These are phyloP conservation scores for Maniola jurtina DNA, from an alignment of 1,140 invertebrate species.

Conservation along the genomic window DNA sequence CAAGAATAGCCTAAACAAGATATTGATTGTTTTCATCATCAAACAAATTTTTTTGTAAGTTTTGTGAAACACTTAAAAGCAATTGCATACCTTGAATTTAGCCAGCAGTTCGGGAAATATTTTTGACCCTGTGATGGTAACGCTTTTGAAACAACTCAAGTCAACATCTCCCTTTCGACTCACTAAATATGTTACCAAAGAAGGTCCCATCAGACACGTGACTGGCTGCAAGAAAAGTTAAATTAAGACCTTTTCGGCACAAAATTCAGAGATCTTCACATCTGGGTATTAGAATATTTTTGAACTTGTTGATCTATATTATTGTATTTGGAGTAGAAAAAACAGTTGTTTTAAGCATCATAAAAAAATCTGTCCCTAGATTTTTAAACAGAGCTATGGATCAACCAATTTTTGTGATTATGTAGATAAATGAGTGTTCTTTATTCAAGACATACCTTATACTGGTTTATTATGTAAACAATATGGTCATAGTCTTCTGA, in stretches of 20 bases:
- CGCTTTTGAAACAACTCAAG: constrained; percentile 29
- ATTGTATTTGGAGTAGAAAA: too few species aligned
- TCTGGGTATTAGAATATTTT: too few species aligned
- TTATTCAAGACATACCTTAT: constrained; percentile 42
- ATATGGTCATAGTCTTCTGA: constrained; percentile 43
- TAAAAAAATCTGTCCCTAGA: too few species aligned
- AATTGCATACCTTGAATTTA: constrained; percentile 30
- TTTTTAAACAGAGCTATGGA: too few species aligned
- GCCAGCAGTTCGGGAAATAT: constrained; percentile 28
- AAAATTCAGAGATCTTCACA: too few species aligned
- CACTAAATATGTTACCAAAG: constrained; percentile 23
- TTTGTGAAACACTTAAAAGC: too few species aligned
- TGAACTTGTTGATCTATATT: too few species aligned
- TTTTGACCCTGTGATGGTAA: constrained; percentile 33
- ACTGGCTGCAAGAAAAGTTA: constrained; percentile 20
- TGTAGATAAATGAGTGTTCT: neutral
- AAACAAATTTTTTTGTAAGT: too few species aligned
- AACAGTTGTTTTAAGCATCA: too few species aligned
- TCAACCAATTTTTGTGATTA: too few species aligned
- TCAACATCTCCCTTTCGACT: constrained; percentile 32
- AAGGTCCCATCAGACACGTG: constrained; percentile 24
- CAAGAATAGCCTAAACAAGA: constrained; percentile 31
- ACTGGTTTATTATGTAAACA: constrained; percentile 62
- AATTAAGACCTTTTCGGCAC: neutral
- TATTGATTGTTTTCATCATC: neutral